Percentiles rank a stretch among this genome's conserved stretches.
Conservation (phyloP, 2,888 invertebrate genomes). For the Drosophila greeni region DNA sequence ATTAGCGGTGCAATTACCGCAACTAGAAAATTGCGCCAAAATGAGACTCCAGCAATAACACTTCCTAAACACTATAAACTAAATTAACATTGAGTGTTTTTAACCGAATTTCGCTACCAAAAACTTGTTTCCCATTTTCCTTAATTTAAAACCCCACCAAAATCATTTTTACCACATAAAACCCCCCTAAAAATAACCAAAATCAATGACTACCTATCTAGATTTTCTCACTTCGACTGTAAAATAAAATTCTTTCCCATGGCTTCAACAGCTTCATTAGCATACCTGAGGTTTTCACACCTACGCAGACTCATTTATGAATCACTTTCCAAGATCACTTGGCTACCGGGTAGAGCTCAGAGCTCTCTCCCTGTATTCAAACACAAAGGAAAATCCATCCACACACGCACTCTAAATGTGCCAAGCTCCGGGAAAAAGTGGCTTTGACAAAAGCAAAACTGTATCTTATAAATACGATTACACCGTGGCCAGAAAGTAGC, state of each 20-base stretch:
- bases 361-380: conserved; percentile 20
- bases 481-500: conserved; percentile 44
- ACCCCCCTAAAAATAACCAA: not conserved
- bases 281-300: conserved; percentile 34
- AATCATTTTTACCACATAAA: not conserved
- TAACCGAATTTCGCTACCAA: not conserved
- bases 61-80: not conserved
- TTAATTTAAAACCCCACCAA: not conserved
- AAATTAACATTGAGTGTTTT: not conserved
- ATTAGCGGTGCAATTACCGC: no score
- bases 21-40: no score
- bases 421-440: conserved; percentile 49
- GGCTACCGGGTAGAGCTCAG: conserved; percentile 2
- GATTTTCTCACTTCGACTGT: conserved; percentile 3
- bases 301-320: conserved; percentile 15
- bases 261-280: conserved; percentile 23
- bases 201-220: conserved; percentile 3
- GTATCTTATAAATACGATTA: conserved; percentile 72
- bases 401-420: conserved; percentile 25
- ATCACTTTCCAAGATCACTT: conserved; percentile 22
- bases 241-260: conserved; percentile 16
- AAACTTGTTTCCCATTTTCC: not conserved
- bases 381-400: conserved; percentile 43
- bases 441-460: conserved; percentile 46
- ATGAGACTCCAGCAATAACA: no score